Percentiles rank a stretch among this genome's conserved stretches.
Conservation (phyloP, 2,888 invertebrate species). For the Drosophila pseudotalamancana region DNA sequence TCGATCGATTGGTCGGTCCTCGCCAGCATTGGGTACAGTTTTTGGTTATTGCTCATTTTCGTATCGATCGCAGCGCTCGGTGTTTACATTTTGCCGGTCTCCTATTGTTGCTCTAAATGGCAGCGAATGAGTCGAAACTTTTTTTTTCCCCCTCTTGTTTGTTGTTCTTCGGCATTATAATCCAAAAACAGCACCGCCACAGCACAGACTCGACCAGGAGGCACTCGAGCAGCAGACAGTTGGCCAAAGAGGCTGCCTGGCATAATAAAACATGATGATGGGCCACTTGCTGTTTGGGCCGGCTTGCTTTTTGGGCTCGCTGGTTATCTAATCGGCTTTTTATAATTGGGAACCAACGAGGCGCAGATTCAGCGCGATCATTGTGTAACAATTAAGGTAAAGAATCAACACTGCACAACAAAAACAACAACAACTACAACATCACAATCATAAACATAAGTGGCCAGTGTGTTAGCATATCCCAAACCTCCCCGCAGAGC, state of each 20-base stretch:
- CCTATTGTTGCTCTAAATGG: constrained; percentile 78
- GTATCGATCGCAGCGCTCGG: constrained; percentile 63
- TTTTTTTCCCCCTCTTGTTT: constrained; percentile 42
- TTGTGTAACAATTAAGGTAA: constrained; percentile 77
- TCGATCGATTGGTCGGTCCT: constrained; percentile 58
- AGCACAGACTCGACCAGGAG: constrained; percentile 7
- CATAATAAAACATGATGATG: constrained; percentile 76
- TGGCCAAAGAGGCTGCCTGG: constrained; percentile 36
- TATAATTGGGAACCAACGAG: constrained; percentile 74
- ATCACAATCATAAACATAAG: constrained; percentile 11
- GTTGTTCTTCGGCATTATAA: constrained; percentile 53
- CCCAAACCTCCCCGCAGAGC: constrained; percentile 33
- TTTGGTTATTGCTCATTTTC: constrained; percentile 77
- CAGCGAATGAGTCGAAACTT: constrained; percentile 74
- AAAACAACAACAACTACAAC: constrained; percentile 4
- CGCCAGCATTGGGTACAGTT: constrained; percentile 49
- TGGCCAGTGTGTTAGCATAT: constrained; percentile 17
- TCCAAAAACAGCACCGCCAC: constrained; percentile 66
- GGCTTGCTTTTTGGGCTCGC: constrained; percentile 43
- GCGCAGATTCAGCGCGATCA: constrained; percentile 75
- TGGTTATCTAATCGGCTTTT: constrained; percentile 79
- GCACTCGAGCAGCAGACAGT: constrained; percentile 16
- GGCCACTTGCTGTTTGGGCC: constrained; percentile 51
- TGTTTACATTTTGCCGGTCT: constrained; percentile 75
- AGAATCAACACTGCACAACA: constrained; percentile 63